Base-by-base conservation (phyloP, 1,140 invertebrate species). In the Drosophila pruinosa region DNA sequence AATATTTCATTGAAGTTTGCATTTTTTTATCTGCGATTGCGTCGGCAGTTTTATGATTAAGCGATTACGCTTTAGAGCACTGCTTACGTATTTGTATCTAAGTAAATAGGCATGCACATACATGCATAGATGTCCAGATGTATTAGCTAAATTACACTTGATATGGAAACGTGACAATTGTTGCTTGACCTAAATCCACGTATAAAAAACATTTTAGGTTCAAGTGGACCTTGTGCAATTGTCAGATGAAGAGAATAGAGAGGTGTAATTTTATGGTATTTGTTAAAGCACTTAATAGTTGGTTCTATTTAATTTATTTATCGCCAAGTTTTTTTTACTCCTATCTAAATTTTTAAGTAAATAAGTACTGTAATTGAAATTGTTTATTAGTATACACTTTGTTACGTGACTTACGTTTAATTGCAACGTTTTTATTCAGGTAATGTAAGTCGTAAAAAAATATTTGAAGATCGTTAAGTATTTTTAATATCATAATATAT, bases 11-110 rank as follows among this genome's bases (percentile, higher is more conserved):
- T 75, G 67, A 54, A 48, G 72, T 74, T 56, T 38, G 17, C 48
- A 62, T 71, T 65, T 31, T 61, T 77, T 74, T 86, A 86, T 80
- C 80, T 73, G 47, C 58, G 72, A 70, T 79, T 86, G 50, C 52
- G 68, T 57, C 34, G 68, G 52, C 19, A 38, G 28, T 58, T 62
- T 57, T 57, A 12, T 43, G 71, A 75, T 78, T 70, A 64, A 28
- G 47, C 69, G 61, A 75, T 82, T 83, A 80, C 52, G 43, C 19
- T n/a, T 52, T 45, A 50, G 48, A 64, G 57, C 43, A 58, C 15
- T 62, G 65, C 26, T 62, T 28, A 34, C 17, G 38, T 21, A 21
- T 14, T 28, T 34, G 7, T 34, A 28, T 41, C 4, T 21, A 34
- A 28, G 10, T 34, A 34, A 8, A 8, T 53, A 15, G 14, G 8